Conservation (phyloP, 1,140 invertebrate genomes). For the Drosophila sechellia region DNA sequence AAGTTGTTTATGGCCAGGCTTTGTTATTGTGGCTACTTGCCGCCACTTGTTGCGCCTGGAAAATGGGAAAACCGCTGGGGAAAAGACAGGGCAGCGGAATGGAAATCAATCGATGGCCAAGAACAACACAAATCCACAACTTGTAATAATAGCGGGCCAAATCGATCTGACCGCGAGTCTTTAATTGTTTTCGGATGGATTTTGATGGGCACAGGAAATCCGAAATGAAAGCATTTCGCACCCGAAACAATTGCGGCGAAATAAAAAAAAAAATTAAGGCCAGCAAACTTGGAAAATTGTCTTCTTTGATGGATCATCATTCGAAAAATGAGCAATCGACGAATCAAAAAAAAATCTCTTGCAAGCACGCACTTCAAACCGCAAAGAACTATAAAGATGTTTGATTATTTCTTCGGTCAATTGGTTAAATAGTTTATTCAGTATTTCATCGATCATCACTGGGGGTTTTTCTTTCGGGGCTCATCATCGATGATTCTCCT, state of each 20-base stretch:
- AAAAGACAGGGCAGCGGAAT: background rate
- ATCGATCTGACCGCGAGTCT: constrained; percentile 36
- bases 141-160: constrained; percentile 38
- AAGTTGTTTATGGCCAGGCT: constrained; percentile 36
- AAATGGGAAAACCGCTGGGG: constrained; percentile 3
- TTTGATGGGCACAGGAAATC: constrained; percentile 72
- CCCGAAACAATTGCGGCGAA: constrained; percentile 1
- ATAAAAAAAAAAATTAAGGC: background rate
- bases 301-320: constrained; percentile 34
- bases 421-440: constrained; percentile 69
- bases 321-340: background rate
- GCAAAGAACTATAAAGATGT: constrained; percentile 11
- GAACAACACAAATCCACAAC: constrained; percentile 29
- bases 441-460: constrained; percentile 61
- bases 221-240: constrained; percentile 66
- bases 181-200: constrained; percentile 73
- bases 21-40: constrained; percentile 29
- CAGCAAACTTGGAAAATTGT: constrained; percentile 1
- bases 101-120: constrained; percentile 43
- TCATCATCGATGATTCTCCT: too few relatives aligned
- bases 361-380: background rate
- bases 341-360: background rate
- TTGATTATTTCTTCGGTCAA: constrained; percentile 37
- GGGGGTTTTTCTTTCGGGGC: constrained; percentile 1
- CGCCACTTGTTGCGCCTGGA: constrained; percentile 53